These are phyloP conservation scores for Xestia xanthographa DNA, from an alignment of 2,888 invertebrate genomes.

Conservation along the genomic window DNA sequence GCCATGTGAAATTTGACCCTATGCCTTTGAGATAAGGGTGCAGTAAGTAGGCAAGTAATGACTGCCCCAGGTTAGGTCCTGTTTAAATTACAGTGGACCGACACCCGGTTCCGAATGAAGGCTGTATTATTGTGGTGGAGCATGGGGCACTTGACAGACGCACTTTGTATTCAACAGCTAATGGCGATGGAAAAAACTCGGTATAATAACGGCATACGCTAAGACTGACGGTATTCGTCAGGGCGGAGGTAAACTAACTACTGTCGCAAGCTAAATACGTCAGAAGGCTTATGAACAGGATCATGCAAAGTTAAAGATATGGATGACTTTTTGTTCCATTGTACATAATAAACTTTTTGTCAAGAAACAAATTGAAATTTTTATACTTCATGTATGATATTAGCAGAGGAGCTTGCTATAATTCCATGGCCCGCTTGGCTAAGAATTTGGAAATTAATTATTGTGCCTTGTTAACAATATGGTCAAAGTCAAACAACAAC, in stretches of 20 bases:
- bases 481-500: background rate
- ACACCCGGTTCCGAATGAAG: slow-evolving; percentile 62
- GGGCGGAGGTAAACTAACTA: slow-evolving; percentile 1
- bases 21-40: slow-evolving; percentile 48
- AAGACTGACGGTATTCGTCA: slow-evolving; percentile 12
- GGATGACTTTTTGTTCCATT: background rate
- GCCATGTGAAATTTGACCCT: slow-evolving; percentile 33
- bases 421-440: background rate
- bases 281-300: slow-evolving; percentile 5
- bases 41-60: slow-evolving; percentile 46
- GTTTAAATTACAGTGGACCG: slow-evolving; percentile 68
- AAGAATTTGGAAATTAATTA: too few species aligned
- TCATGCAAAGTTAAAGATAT: background rate
- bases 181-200: slow-evolving; percentile 52
- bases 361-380: background rate
- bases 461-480: background rate
- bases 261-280: background rate
- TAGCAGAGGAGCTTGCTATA: too few species aligned
- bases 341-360: background rate
- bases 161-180: slow-evolving; percentile 58
- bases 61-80: slow-evolving; percentile 67
- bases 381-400: background rate
- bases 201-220: slow-evolving; percentile 53
- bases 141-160: slow-evolving; percentile 58
- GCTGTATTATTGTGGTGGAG: slow-evolving; percentile 65